Base-by-base conservation (phyloP, 2,888 invertebrate genomes). In the Zaprionus bogoriensis region DNA sequence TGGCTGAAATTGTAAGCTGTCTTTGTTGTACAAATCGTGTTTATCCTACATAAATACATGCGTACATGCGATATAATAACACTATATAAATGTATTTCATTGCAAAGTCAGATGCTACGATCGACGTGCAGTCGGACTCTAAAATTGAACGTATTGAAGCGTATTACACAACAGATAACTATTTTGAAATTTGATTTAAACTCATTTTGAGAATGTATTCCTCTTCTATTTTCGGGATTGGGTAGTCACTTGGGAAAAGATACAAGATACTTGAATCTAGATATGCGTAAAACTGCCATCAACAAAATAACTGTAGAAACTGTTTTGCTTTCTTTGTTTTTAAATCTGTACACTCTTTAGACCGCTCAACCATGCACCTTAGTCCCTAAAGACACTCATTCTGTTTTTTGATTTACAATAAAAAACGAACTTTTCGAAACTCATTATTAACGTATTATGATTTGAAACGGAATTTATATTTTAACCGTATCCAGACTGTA, bases 251-350 rank as follows among this genome's bases (percentile, higher is more conserved):
- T 36, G 32, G 17, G 14, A 36, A 17, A 3, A 39, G 32, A 50
- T 44, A 28, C 39, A 14, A 32, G 5, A 14, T 66, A 30, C 46
- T 55, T 55, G 38, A 51, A 58, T 10, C 39, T 62, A 46, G 58
- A 61, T 44, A 61, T 44, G 59, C 41, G 64, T 51, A 45, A 53
- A 68, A 76, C 77, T 77, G 77, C 83, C 82, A 82, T 82, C 52
- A 52, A 69, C 42, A 54, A 1, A 14, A 12, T 48, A 54, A 52
- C 22, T 41, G 28, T 59, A 47, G 23, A 52, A 60, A 41, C 44
- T 57, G 36, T 72, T 57, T 23, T 48, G 44, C 52, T 46, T 45
- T n/a, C 38, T 58, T 51, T 41, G 20, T 7, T 39, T 32, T 68
- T 77, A 55, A 42, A 42, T n/a, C 42, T 52, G 22, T 42, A 45